Conservation (phyloP, 1,140 invertebrate genomes). For the Bombus ignitus region DNA sequence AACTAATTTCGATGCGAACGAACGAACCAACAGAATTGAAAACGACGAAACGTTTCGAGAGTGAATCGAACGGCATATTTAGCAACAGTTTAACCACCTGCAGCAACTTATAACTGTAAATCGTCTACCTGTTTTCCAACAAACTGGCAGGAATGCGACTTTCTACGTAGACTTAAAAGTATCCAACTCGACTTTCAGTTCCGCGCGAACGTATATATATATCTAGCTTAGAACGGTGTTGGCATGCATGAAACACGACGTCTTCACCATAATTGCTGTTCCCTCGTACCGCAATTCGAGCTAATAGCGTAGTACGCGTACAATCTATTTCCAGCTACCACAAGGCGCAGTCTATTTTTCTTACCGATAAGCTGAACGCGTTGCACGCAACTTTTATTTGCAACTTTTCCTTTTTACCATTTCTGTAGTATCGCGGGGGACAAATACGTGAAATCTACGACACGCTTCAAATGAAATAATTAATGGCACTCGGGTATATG, state of each 20-base stretch:
- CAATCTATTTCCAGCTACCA: background rate
- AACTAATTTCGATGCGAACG: background rate
- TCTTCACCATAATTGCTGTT: conserved; percentile 30
- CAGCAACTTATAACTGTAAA: conserved; percentile 15
- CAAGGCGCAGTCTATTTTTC: background rate
- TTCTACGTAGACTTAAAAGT: conserved; percentile 47
- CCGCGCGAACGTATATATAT: background rate
- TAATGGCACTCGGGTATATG: background rate
- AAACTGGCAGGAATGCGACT: conserved; percentile 31
- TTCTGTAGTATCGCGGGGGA: background rate
- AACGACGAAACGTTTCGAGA: no score
- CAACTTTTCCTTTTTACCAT: background rate
- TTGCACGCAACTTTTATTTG: background rate
- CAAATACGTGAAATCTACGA: background rate
- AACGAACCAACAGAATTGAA: background rate
- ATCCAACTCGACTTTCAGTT: conserved; percentile 26
- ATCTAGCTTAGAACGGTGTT: conserved; percentile 20
- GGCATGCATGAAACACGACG: conserved; percentile 33
- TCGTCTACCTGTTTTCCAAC: conserved; percentile 33
- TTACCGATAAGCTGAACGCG: background rate
- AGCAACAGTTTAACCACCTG: conserved; percentile 34
- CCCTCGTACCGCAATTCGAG: background rate
- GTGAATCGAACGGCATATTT: background rate
- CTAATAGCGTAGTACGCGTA: conserved; percentile 13
- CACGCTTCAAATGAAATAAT: background rate